A percentile compares a stretch with the other conserved stretches of the same genome.
Conservation (phyloP, 2,888 invertebrate genomes). For the Trilocha varians region DNA sequence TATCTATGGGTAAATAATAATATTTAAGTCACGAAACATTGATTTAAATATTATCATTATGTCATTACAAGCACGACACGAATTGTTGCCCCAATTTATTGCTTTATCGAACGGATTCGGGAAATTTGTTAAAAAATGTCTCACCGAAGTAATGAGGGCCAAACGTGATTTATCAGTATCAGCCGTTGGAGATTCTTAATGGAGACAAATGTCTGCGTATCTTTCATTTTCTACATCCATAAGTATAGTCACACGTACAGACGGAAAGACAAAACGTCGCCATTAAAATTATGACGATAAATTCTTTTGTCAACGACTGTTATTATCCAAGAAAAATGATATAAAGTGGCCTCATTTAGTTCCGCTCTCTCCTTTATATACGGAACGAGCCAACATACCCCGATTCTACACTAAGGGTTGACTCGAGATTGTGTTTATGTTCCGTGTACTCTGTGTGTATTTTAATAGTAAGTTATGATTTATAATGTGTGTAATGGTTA, state of each 20-base stretch:
- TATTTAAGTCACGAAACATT: too few species aligned
- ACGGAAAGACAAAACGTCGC: conserved; percentile 25
- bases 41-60: too few species aligned
- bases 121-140: conserved; percentile 20
- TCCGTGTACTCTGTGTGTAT: too few species aligned
- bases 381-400: not conserved
- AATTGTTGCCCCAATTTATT: conserved; percentile 6
- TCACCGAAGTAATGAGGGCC: conserved; percentile 15
- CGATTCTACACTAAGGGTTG: not conserved
- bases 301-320: conserved; percentile 28
- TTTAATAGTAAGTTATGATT: too few species aligned
- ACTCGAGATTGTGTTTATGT: not conserved
- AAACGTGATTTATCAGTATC: conserved; percentile 43
- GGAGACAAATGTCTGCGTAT: conserved; percentile 43
- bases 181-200: conserved; percentile 36
- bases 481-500: too few species aligned
- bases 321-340: conserved; percentile 27
- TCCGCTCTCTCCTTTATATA: conserved; percentile 5
- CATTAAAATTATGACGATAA: conserved; percentile 34
- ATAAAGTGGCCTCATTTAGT: conserved; percentile 21
- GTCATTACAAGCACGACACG: not conserved
- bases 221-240: conserved; percentile 31
- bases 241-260: conserved; percentile 12
- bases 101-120: conserved; percentile 14
- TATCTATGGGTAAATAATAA: too few species aligned